Evolutionary conservation across 2,797 vertebrate genomes (phyloP), one percentile per base, ranked within the genome.

Genomic region (Cephalopachus bancanus): DNA sequence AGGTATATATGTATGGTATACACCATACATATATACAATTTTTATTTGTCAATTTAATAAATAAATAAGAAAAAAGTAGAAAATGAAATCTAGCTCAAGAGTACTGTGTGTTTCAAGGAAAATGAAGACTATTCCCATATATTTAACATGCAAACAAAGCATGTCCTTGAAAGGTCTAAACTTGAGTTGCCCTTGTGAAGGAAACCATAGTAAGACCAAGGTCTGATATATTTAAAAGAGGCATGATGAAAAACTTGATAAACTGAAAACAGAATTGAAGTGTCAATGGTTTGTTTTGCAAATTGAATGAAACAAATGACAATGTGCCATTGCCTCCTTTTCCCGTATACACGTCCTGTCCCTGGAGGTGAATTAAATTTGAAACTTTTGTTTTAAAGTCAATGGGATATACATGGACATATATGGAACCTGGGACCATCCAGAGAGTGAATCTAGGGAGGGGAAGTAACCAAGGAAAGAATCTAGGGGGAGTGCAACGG

Each of bases 11-110:
- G n/a, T 22, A 71, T 33, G n/a, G 11, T 57, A 5, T 26, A 76
- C 17, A 59, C 26, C 10, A 17, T 57, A 44, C 57, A 26, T 55
- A 44, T 49, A 85, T n/a, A 26, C 3, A 57, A 19, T 84, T 67
- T 65, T 64, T 81, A 62, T 72, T 65, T 53, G 15, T 89, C 44
- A 44, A 22, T 49, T 74, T 28, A 71, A 57, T 51, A 72, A 20
- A 83, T 64, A 7, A 92, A 44, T 44, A 44, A 10, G 14, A 72
- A 67, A 72, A 69, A 94, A 57, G 14, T 78, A 72, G 62, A 74
- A 89, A 92, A 92, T 89, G 49, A 89, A 91, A 81, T 76, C 51
- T 65, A 37, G 26, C 69, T 53, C 5, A 60, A 51, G 67, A 83
- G 26, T 24, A 93, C 19, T 28, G 3, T 24, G 2, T 59, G 15